Base-by-base conservation (phyloP, 2,797 vertebrate species). In the Diglossa cyanea region DNA sequence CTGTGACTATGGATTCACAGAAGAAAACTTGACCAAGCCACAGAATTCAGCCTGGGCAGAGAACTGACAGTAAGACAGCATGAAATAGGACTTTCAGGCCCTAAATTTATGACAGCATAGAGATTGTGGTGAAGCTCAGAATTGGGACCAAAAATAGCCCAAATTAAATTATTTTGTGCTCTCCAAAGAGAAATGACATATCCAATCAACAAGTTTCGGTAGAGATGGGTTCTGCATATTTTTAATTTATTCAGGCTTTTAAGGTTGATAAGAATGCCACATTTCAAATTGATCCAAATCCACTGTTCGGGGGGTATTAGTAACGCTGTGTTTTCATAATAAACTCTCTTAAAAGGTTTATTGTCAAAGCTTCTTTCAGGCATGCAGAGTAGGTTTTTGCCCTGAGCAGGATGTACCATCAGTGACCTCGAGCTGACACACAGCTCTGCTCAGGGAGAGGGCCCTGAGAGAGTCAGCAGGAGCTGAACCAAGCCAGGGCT, bases 191-290 rank as follows among this genome's bases (percentile, higher is more conserved):
- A 91, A 26, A 25, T 83, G 75, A 86, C 51, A 88, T 82, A 93
- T 93, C 66, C 76, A 86, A 65, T 87, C 91, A 90, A 86, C 91
- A 95, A 94, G 91, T 91, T 91, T 80, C 81, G 84, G 62, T 90
- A 60, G 82, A 92, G 93, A 95, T 91, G 89, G 81, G 90, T 91
- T 81, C 85, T 93, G 75, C 44, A 13, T 81, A 85, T 93, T 96
- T 95, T 91, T 80, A 96, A 94, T 92, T 91, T 83, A 95, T 77
- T 83, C 72, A 67, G 40, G 84, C 54, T 96, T 92, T 90, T 88
- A 88, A 72, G 74, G 63, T 40, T 75, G 58, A 53, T 95, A 90
- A 86, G 68, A 91, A 82, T 45, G 73, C n/a, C 65, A 81, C 44
- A 39, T 90, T 91, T 83, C 28, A 18, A 86, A 91, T 21, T 55